Evolutionary conservation across 2,113 vertebrate genomes (phyloP).

Genomic region (Takifugu bimaculatus): DNA sequence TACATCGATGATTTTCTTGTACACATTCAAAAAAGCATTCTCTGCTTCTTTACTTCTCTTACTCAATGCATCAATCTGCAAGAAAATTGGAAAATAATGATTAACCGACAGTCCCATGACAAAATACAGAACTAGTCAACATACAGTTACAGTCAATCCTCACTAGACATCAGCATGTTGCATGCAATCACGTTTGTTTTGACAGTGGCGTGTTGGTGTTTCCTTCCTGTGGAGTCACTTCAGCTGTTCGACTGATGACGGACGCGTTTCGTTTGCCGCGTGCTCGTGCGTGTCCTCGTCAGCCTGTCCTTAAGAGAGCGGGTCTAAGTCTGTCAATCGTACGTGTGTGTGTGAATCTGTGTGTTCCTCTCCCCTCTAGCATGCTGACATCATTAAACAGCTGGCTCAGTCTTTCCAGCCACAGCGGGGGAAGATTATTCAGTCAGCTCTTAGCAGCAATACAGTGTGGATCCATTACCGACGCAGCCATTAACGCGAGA

Average conservation of each 20-base stretch:
- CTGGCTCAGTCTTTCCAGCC: conserved; percentile 74
- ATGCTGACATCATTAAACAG: conserved; percentile 76
- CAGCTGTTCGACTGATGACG: conserved; percentile 69
- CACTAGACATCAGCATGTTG: conserved; percentile 47
- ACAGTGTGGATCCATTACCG: conserved; percentile 71
- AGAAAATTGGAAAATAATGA: conserved; percentile 5
- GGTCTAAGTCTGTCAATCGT: conserved; percentile 35
- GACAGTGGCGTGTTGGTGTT: conserved; percentile 56
- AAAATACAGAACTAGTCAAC: conserved; percentile 33
- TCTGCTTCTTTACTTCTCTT: conserved; percentile 99
- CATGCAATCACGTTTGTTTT: conserved; percentile 42
- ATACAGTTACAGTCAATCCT: conserved; percentile 44
- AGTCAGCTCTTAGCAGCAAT: conserved; percentile 71
- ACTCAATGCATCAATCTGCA: conserved; percentile 94
- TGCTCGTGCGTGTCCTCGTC: conserved; percentile 32
- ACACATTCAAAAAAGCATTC: conserved; percentile 97
- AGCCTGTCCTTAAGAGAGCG: conserved; percentile 53
- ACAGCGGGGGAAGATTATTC: conserved; percentile 75
- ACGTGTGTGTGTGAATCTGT: conserved; percentile 17
- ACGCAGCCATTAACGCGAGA: conserved; percentile 68
- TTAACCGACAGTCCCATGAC: conserved; percentile 32
- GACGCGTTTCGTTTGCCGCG: conserved; percentile 58
- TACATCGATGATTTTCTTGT: conserved; percentile 98
- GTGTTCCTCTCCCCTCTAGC: conserved; percentile 58
- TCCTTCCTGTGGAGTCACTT: conserved; percentile 65